Percentiles rank a stretch among this genome's conserved stretches.
Conservation (phyloP, 2,113 vertebrate species). For the Planiliza haematocheilus region DNA sequence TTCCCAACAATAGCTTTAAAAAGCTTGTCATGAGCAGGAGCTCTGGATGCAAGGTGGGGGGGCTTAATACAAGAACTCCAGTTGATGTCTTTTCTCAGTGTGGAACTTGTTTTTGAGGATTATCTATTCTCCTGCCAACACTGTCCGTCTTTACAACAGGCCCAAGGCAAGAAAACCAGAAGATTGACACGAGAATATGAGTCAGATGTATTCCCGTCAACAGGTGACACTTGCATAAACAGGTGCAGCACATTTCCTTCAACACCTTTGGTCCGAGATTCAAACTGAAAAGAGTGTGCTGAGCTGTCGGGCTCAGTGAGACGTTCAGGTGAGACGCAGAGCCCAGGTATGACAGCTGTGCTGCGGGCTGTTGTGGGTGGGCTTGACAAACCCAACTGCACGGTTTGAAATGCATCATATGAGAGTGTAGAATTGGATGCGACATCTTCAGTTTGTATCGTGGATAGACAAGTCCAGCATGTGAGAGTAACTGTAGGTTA, state of each 20-base stretch:
- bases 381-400: background rate
- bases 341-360: constrained; percentile 1
- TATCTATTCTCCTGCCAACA: too few species aligned
- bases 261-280: background rate
- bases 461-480: constrained; percentile 33
- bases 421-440: background rate
- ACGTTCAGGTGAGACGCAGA: background rate
- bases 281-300: background rate
- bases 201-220: background rate
- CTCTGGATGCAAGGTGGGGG: too few species aligned
- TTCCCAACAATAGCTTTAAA: background rate
- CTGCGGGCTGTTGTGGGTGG: background rate
- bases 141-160: background rate
- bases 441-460: constrained; percentile 18
- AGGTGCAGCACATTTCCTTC: background rate
- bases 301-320: background rate
- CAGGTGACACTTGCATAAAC: constrained; percentile 1
- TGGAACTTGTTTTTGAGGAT: background rate
- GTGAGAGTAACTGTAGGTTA: constrained; percentile 6
- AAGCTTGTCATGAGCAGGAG: background rate
- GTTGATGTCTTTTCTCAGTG: background rate
- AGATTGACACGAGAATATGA: background rate
- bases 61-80: too few species aligned
- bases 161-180: background rate
- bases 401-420: constrained; percentile 4